A percentile compares a stretch with the other conserved stretches of the same genome.
Conservation (phyloP, 2,888 invertebrate genomes). For the Eristalis tenax region DNA sequence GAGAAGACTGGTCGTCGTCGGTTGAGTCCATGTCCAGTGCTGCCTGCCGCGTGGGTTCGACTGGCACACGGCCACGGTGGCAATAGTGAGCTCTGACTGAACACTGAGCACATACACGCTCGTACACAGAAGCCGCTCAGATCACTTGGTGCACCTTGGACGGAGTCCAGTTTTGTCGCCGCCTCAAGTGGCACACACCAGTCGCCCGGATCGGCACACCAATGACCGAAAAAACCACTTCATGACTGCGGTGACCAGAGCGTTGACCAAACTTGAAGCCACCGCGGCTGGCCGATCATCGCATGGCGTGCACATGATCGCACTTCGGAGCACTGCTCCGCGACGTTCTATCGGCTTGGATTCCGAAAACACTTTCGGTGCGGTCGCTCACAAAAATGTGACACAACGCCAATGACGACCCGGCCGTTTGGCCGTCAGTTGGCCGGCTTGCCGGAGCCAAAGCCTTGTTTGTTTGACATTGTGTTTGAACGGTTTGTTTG, state of each 20-base stretch:
- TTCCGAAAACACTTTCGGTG: conserved; percentile 67
- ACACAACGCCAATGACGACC: conserved; percentile 34
- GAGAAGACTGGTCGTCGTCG: conserved; percentile 28
- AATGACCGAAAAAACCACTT: conserved; percentile 31
- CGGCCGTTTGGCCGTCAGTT: too few species aligned
- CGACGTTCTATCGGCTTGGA: conserved; percentile 34
- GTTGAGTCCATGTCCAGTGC: neutral
- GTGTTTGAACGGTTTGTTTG: conserved; percentile 18
- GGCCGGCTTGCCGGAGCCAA: too few species aligned
- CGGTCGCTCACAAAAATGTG: conserved; percentile 38
- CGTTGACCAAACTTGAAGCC: neutral
- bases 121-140: conserved; percentile 22
- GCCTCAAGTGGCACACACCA: neutral
- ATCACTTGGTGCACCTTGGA: neutral
- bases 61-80: conserved; percentile 22
- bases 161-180: conserved; percentile 46
- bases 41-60: conserved; percentile 41
- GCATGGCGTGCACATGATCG: conserved; percentile 49
- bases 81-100: conserved; percentile 12
- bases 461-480: conserved; percentile 21
- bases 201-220: neutral
- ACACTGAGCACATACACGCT: neutral
- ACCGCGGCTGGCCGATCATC: conserved; percentile 8
- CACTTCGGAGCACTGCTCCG: conserved; percentile 28
- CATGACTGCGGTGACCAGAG: conserved; percentile 36